Conservation (phyloP, 1,140 invertebrate species). For the Pseudomyrmex flavicornis region DNA sequence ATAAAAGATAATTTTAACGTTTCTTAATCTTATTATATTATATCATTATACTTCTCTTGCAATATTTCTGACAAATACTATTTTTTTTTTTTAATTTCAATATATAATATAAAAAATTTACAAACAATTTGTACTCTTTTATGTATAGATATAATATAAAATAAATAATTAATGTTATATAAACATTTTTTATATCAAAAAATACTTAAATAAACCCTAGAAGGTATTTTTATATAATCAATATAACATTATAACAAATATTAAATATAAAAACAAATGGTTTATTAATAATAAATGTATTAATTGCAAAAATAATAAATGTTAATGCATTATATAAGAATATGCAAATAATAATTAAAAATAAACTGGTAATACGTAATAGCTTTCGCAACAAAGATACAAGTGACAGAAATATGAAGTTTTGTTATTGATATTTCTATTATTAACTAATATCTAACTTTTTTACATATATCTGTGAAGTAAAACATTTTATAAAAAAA, state of each 20-base stretch:
- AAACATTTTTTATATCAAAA: constrained; percentile 1
- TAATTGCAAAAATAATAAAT: constrained; percentile 5
- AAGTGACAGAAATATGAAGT: constrained; percentile 33
- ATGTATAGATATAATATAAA: no score
- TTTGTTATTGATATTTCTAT: neutral
- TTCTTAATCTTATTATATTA: neutral
- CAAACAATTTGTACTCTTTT: no score
- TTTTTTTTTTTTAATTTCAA: no score
- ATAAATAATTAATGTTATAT: constrained; percentile 27
- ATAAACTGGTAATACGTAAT: neutral
- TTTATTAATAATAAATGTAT: constrained; percentile 32
- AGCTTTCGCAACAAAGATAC: constrained; percentile 5
- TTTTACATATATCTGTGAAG: no score
- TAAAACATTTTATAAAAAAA: no score
- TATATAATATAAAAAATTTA: no score
- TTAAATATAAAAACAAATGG: constrained; percentile 21
- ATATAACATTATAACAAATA: constrained; percentile 28
- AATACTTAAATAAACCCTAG: no score
- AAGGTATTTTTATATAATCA: constrained; percentile 9
- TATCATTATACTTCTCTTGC: neutral
- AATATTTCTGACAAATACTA: no score
- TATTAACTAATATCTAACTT: no score
- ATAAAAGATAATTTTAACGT: neutral
- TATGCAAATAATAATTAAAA: no score
- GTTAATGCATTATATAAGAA: constrained; percentile 20